Conservation (phyloP, 2,888 invertebrate species). For the Pyrochroa serraticornis region DNA sequence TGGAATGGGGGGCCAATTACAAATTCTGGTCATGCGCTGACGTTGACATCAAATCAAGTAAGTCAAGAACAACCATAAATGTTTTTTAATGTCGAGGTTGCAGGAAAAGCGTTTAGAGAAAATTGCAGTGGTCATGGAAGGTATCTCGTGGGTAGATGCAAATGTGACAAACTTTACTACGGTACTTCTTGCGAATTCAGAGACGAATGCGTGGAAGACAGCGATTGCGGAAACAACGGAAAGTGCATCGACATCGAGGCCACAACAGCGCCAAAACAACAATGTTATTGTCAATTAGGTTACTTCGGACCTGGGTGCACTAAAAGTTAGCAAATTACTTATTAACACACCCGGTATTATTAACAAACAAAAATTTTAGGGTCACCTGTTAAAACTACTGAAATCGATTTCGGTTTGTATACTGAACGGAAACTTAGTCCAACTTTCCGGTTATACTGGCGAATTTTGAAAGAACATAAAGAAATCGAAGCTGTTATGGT, state of each 20-base stretch:
- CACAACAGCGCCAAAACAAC: constrained; percentile 79
- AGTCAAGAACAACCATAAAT: constrained; percentile 45
- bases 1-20: constrained; percentile 85
- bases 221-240: constrained; percentile 86
- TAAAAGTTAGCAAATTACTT: constrained; percentile 67
- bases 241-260: constrained; percentile 82
- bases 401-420: constrained; percentile 74
- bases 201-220: constrained; percentile 85
- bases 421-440: constrained; percentile 74
- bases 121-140: constrained; percentile 86
- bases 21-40: constrained; percentile 96
- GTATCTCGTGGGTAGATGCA: constrained; percentile 77
- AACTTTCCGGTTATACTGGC: constrained; percentile 83
- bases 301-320: constrained; percentile 86
- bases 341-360: background rate
- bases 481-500: constrained; percentile 88
- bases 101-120: constrained; percentile 79
- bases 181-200: constrained; percentile 86
- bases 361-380: constrained; percentile 58
- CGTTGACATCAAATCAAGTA: constrained; percentile 78
- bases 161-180: constrained; percentile 80
- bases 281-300: constrained; percentile 90
- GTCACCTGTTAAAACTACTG: constrained; percentile 75
- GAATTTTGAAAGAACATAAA: constrained; percentile 78
- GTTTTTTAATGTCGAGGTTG: background rate